A percentile compares a stretch with the other conserved stretches of the same genome.
These are phyloP conservation scores for Drosophila emarginata DNA, from an alignment of 2,888 invertebrate genomes.

Conservation along the genomic window DNA sequence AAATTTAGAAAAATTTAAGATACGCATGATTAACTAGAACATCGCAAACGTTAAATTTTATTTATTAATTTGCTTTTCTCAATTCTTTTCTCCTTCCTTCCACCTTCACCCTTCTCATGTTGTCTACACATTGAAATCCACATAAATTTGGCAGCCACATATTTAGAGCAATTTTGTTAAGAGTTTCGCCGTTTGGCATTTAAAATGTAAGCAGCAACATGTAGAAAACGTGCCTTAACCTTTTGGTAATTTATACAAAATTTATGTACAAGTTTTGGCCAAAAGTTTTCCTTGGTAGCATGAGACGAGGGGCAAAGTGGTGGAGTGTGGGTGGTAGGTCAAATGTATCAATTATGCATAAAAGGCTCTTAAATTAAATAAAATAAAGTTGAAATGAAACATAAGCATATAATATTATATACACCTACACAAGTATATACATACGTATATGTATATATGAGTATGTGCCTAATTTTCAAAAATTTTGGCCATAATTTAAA, in stretches of 20 bases:
- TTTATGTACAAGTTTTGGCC: slow-evolving; percentile 6
- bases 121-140: slow-evolving; percentile 15
- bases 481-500: slow-evolving; percentile 1
- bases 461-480: neutral
- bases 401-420: neutral
- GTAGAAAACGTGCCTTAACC: slow-evolving; percentile 7
- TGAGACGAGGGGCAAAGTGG: neutral
- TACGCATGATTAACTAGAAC: neutral
- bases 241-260: slow-evolving; percentile 6
- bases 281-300: neutral
- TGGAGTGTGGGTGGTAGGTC: neutral
- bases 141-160: slow-evolving; percentile 24
- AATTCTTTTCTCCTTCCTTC: neutral
- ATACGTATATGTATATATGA: neutral
- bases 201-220: slow-evolving; percentile 7
- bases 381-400: neutral
- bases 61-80: neutral
- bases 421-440: neutral
- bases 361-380: slow-evolving; percentile 10
- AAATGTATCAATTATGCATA: slow-evolving; percentile 7
- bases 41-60: neutral
- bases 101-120: neutral
- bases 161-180: slow-evolving; percentile 8
- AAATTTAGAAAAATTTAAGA: neutral
- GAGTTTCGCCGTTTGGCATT: slow-evolving; percentile 5